These are phyloP conservation scores for Strigamia crassipes DNA, from an alignment of 2,888 invertebrate genomes.

Conservation along the genomic window DNA sequence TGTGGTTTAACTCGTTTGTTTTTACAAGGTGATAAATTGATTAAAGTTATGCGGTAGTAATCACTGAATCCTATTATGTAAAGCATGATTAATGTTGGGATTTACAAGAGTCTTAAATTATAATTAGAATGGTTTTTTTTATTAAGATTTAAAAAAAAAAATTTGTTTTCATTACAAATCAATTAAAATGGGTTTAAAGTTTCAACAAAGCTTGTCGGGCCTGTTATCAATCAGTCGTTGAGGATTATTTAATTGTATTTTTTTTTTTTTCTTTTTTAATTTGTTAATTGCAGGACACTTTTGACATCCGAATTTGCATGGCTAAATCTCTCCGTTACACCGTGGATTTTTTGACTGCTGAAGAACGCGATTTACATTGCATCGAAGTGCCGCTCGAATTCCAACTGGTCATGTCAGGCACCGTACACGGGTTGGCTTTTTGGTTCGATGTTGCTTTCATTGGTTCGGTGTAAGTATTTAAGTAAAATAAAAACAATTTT, in stretches of 20 bases:
- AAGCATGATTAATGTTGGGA: conserved; percentile 13
- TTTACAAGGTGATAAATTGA: background rate
- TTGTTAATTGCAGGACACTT: conserved; percentile 74
- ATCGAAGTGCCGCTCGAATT: conserved; percentile 95
- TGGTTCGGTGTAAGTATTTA: conserved; percentile 67
- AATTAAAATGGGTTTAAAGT: no score
- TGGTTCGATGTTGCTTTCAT: conserved; percentile 99
- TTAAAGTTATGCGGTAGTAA: background rate
- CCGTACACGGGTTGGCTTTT: conserved; percentile 96
- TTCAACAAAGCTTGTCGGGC: background rate
- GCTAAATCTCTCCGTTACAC: conserved; percentile 90
- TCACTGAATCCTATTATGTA: background rate
- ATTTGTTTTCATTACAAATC: background rate
- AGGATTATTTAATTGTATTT: no score
- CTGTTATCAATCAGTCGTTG: background rate
- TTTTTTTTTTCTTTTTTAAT: no score
- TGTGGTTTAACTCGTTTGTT: background rate
- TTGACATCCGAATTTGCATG: conserved; percentile 96
- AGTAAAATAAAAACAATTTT: background rate
- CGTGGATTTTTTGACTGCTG: conserved; percentile 89
- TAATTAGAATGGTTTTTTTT: background rate
- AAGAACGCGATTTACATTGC: conserved; percentile 90
- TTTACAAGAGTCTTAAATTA: background rate
- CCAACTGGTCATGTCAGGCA: conserved; percentile 87
- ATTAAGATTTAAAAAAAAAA: no score